Evolutionary conservation across 2,797 vertebrate genomes (phyloP).

Genomic region (Tarsius wallacei): DNA sequence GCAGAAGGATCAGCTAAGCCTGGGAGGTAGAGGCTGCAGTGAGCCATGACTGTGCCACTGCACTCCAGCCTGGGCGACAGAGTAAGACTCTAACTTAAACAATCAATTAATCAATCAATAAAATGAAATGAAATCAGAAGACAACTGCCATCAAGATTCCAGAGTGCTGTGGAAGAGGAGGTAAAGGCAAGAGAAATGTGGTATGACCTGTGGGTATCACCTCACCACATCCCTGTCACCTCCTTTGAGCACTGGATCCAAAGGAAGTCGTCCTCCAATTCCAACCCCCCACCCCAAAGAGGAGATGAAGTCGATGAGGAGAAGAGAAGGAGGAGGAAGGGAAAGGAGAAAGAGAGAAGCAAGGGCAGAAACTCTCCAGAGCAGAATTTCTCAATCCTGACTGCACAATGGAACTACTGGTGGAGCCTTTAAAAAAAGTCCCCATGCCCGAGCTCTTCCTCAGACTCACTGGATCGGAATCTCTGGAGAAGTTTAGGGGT

Average conservation of each 20-base stretch:
- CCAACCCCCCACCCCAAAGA: background rate
- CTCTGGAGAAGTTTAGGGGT: background rate
- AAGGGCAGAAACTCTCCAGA: background rate
- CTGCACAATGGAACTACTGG: background rate
- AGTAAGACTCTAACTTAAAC: too few relatives aligned
- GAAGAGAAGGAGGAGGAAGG: background rate
- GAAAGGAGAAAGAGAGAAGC: background rate
- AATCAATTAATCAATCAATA: too few relatives aligned
- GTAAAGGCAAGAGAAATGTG: background rate
- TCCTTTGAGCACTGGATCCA: background rate
- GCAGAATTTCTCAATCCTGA: background rate
- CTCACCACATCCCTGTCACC: background rate
- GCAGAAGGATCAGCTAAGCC: too few relatives aligned
- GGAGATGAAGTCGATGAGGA: background rate
- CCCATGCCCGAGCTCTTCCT: background rate
- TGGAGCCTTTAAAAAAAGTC: background rate
- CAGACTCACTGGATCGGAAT: background rate
- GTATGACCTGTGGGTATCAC: background rate
- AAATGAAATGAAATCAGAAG: conserved; percentile 27
- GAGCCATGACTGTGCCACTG: too few relatives aligned
- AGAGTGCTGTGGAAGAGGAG: background rate
- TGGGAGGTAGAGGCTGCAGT: too few relatives aligned
- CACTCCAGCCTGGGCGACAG: too few relatives aligned
- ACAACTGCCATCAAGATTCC: background rate
- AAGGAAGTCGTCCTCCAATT: background rate